Percentiles rank a stretch among this genome's conserved stretches.
Evolutionary conservation across 2,113 vertebrate species (phyloP).

Genomic region (Lipotes vexillifer): DNA sequence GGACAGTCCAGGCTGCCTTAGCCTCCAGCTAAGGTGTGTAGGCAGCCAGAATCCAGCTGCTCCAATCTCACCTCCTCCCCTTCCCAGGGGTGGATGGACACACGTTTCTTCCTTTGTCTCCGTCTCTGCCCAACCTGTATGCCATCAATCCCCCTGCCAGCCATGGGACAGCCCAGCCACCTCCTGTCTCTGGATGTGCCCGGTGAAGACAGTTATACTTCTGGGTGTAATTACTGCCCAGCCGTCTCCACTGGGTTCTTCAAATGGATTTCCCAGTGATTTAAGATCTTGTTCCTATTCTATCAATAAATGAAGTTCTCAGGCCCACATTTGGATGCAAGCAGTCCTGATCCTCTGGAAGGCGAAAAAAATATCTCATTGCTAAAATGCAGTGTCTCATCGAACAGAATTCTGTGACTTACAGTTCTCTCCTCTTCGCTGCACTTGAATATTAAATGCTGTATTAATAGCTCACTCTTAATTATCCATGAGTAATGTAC

Average conservation of each 20-base stretch:
- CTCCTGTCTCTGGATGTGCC: slow-evolving; percentile 41
- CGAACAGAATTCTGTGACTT: slow-evolving; percentile 76
- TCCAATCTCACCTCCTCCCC: rapidly evolving
- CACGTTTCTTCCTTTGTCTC: not conserved
- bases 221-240: not conserved
- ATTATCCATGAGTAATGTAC: slow-evolving; percentile 88
- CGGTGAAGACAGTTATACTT: slow-evolving; percentile 31
- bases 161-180: not conserved
- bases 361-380: slow-evolving; percentile 30
- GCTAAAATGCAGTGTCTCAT: slow-evolving; percentile 67
- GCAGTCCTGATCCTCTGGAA: slow-evolving; percentile 53
- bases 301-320: slow-evolving; percentile 69
- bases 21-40: rapidly evolving
- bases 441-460: slow-evolving; percentile 86
- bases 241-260: slow-evolving; percentile 44
- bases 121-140: not conserved
- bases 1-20: not conserved
- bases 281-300: slow-evolving; percentile 70
- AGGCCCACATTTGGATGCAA: slow-evolving; percentile 53
- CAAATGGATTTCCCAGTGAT: slow-evolving; percentile 61
- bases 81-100: not conserved
- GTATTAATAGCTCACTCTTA: slow-evolving; percentile 87
- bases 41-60: not conserved
- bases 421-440: slow-evolving; percentile 79
- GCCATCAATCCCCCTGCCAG: not conserved